Evolutionary conservation across 2,113 vertebrate species (phyloP).

Genomic region (Onychostruthus taczanowskii): DNA sequence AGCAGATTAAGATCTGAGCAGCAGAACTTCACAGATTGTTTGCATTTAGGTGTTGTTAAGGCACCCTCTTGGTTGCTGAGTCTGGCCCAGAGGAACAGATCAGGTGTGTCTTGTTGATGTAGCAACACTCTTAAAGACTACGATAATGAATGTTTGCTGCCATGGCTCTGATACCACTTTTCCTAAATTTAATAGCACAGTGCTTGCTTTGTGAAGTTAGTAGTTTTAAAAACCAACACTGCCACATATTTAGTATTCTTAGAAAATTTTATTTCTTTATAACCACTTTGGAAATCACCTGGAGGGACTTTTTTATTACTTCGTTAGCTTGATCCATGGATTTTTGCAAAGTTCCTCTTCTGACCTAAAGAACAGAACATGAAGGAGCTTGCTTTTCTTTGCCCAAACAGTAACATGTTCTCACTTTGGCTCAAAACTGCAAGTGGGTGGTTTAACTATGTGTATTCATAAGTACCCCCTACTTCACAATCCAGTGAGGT

Average conservation of each 20-base stretch:
- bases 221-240: neutral
- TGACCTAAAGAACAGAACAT: neutral
- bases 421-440: neutral
- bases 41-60: neutral
- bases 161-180: neutral
- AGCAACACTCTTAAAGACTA: neutral
- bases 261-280: neutral
- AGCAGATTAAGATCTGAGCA: neutral
- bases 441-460: neutral
- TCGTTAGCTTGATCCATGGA: neutral
- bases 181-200: neutral
- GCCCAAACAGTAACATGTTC: neutral
- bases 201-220: neutral
- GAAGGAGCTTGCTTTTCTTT: neutral
- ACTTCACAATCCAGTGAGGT: neutral
- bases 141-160: neutral
- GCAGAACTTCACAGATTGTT: neutral
- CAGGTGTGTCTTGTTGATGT: neutral
- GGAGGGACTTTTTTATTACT: neutral
- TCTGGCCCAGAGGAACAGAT: neutral
- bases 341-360: neutral
- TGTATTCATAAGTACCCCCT: neutral
- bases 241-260: neutral
- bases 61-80: accelerated
- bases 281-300: neutral